These are phyloP conservation scores for Temnothorax curvispinosus DNA, from an alignment of 1,140 invertebrate genomes.

Conservation along the genomic window DNA sequence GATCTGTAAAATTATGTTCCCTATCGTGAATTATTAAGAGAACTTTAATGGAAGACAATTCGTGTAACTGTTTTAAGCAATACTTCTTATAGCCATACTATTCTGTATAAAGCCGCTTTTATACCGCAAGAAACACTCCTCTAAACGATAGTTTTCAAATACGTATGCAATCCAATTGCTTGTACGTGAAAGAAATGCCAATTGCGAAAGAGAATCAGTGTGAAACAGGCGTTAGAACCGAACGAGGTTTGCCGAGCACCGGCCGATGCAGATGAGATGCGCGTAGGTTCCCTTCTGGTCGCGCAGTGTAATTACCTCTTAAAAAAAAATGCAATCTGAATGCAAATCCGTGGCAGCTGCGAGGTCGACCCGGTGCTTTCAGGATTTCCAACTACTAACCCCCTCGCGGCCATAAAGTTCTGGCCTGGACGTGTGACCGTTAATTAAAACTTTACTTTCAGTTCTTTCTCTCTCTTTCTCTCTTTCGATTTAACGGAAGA, in stretches of 20 bases:
- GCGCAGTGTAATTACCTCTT: slow-evolving; percentile 77
- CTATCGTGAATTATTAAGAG: background rate
- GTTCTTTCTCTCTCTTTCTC: slow-evolving; percentile 18
- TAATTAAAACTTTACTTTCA: slow-evolving; percentile 83
- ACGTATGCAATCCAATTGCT: background rate
- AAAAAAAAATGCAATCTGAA: slow-evolving; percentile 82
- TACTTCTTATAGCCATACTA: background rate
- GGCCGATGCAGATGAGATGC: slow-evolving; percentile 67
- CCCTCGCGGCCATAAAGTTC: slow-evolving; percentile 79
- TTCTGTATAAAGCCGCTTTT: background rate
- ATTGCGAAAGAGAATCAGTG: background rate
- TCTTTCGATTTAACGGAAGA: slow-evolving; percentile 77
- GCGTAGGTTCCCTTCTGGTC: slow-evolving; percentile 28
- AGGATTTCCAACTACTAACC: slow-evolving; percentile 75
- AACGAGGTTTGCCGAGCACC: background rate
- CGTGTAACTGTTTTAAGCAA: background rate
- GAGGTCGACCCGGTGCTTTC: slow-evolving; percentile 77
- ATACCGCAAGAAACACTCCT: background rate
- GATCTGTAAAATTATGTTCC: background rate
- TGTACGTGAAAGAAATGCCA: background rate
- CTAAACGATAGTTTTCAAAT: slow-evolving; percentile 1
- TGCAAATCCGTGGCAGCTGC: slow-evolving; percentile 82
- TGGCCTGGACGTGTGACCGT: slow-evolving; percentile 80
- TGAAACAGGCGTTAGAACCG: slow-evolving; percentile 39
- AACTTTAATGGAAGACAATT: background rate